Evolutionary conservation across 2,888 invertebrate genomes (phyloP).

Genomic region (Cheilosia scutellata): DNA sequence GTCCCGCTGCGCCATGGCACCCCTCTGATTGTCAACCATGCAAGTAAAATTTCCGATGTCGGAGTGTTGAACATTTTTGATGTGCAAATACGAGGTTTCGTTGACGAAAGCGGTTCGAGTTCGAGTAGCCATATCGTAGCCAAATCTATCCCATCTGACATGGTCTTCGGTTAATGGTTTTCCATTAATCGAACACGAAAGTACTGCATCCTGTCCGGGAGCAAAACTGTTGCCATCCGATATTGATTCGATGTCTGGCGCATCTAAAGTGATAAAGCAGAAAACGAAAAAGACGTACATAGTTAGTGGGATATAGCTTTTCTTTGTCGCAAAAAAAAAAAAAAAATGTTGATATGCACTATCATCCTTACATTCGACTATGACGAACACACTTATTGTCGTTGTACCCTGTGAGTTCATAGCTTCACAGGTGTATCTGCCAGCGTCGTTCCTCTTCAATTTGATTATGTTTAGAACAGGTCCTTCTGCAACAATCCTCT

Average conservation of each 20-base stretch:
- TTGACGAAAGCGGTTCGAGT: constrained; percentile 81
- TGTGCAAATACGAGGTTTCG: constrained; percentile 80
- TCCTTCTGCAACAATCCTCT: constrained; percentile 81
- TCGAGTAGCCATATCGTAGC: constrained; percentile 80
- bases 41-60: constrained; percentile 82
- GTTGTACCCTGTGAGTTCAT: constrained; percentile 82
- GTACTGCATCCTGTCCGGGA: constrained; percentile 81
- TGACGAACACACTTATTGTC: constrained; percentile 80
- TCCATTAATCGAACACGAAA: constrained; percentile 81
- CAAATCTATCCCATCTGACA: constrained; percentile 81
- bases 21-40: constrained; percentile 81
- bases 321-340: constrained; percentile 32
- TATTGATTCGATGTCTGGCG: constrained; percentile 80
- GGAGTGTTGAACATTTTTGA: constrained; percentile 81
- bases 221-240: constrained; percentile 81
- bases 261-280: constrained; percentile 77
- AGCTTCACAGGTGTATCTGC: constrained; percentile 81
- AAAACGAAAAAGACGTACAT: constrained; percentile 14
- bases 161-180: constrained; percentile 81
- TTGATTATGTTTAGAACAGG: constrained; percentile 81
- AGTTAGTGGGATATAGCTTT: background rate
- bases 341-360: constrained; percentile 12
- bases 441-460: constrained; percentile 81
- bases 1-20: constrained; percentile 79
- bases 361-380: constrained; percentile 81